Conservation (phyloP, 2,888 invertebrate species). For the Cyaniris semiargus region DNA sequence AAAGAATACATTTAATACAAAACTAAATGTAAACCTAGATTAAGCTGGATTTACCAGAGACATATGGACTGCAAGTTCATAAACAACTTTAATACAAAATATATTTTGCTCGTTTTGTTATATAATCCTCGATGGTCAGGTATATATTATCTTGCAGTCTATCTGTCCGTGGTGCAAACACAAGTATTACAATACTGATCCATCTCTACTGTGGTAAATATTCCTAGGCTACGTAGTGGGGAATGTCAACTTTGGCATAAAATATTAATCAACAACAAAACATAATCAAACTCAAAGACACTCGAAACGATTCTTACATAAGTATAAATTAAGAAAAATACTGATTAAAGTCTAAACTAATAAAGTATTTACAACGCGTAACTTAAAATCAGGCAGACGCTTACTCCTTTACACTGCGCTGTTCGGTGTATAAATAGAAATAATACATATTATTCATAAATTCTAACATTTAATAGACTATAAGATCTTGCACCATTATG, state of each 20-base stretch:
- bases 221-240: conserved; percentile 79
- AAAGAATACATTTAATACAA: conserved; percentile 66
- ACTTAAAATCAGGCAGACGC: conserved; percentile 47
- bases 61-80: background rate
- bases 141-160: conserved; percentile 48
- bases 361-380: conserved; percentile 69
- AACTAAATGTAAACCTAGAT: conserved; percentile 71
- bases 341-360: conserved; percentile 72
- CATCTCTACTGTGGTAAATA: conserved; percentile 51
- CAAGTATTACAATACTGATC: conserved; percentile 61
- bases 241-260: conserved; percentile 89
- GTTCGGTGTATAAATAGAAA: conserved; percentile 37
- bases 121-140: background rate
- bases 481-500: conserved; percentile 57
- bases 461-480: conserved; percentile 47
- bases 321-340: conserved; percentile 78
- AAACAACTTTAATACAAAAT: background rate
- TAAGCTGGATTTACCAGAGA: conserved; percentile 19
- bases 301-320: conserved; percentile 72
- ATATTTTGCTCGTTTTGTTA: too few relatives aligned
- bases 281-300: conserved; percentile 73
- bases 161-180: conserved; percentile 41
- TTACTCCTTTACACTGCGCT: conserved; percentile 45
- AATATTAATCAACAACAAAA: conserved; percentile 80
- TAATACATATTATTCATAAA: conserved; percentile 42